Base-by-base conservation (phyloP, 2,113 vertebrate species). In the Misgurnus mizolepis region DNA sequence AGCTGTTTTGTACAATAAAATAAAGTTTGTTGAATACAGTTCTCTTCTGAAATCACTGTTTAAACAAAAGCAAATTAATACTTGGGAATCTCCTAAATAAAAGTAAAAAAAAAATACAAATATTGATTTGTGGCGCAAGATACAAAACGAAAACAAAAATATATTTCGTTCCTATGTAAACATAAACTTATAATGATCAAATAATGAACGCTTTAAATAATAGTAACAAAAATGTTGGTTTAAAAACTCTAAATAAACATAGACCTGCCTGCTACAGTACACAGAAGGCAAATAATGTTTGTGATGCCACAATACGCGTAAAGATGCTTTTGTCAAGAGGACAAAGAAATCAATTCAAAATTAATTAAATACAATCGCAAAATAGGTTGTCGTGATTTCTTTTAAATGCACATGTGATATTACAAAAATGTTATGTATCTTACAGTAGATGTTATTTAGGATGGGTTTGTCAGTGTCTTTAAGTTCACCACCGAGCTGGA, bases 1-100 rank as follows among this genome's bases (percentile, higher is more conserved):
- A 70, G 60, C 84, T 85, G 88, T 87, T 88, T 89, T 88, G 82
- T 88, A 88, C 78, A 76, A 79, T 75, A 70, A 86, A 85, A 83
- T 80, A 81, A 65, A 70, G 66, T 74, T 81, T 64, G 80, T 73
- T 69, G 12, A 78, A 68, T 34, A 62, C 78, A 71, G 11, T 17
- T 71, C 40, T 47, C 4, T 76, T 10, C 45, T 45, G 56, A 74
- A 61, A 74, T 15, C 8, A 11, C 6, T 73, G 53, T 45, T 60
- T 0, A 58, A 58, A 6, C 2, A 6, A n/a, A 7, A 7, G 55
- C 55, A n/a, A 17, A 17, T 15, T 5, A 56, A n/a, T 58, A 58
- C 55, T 14, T 53, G 3, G 11, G 11, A 53, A 6, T 11, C 3
- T 6, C 15, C 2, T 17, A 41, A 61, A 12, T 73, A 8, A 43